A percentile compares a stretch with the other conserved stretches of the same genome.
Evolutionary conservation across 2,113 vertebrate genomes (phyloP).

Genomic region (Eira barbara): DNA sequence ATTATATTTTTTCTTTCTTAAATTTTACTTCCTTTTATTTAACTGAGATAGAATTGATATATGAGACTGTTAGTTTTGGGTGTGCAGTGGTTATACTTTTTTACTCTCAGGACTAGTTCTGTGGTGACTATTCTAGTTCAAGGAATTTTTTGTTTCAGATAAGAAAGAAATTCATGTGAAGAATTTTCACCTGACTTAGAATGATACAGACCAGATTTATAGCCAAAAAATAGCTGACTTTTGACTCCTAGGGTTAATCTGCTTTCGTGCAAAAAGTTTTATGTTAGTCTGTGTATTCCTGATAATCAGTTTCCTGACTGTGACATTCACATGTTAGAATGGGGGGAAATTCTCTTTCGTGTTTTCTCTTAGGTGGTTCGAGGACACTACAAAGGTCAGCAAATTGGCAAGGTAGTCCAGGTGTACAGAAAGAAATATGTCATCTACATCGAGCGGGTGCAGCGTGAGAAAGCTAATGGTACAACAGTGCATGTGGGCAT

Average conservation of each 20-base stretch:
- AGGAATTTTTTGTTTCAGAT: background rate
- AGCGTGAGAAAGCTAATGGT: slow-evolving; percentile 95
- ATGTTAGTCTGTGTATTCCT: background rate
- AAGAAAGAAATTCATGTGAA: background rate
- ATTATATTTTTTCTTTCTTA: background rate
- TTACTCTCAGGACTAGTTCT: background rate
- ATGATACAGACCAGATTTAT: background rate
- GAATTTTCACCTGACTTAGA: background rate
- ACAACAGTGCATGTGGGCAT: slow-evolving; percentile 95
- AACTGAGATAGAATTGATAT: background rate
- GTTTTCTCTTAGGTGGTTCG: slow-evolving; percentile 87
- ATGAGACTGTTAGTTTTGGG: background rate
- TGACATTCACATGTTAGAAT: background rate
- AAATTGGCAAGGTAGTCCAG: slow-evolving; percentile 95
- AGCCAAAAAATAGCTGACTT: background rate
- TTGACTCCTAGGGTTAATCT: background rate
- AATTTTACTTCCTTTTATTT: background rate
- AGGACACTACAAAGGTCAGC: slow-evolving; percentile 96
- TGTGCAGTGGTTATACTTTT: background rate
- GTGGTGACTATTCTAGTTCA: background rate
- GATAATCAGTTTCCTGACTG: background rate
- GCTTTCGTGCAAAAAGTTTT: background rate
- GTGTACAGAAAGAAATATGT: slow-evolving; percentile 96
- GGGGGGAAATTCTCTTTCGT: background rate
- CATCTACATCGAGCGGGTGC: slow-evolving; percentile 95